These are phyloP conservation scores for Microctonus brassicae DNA, from an alignment of 2,888 invertebrate genomes.

Conservation along the genomic window DNA sequence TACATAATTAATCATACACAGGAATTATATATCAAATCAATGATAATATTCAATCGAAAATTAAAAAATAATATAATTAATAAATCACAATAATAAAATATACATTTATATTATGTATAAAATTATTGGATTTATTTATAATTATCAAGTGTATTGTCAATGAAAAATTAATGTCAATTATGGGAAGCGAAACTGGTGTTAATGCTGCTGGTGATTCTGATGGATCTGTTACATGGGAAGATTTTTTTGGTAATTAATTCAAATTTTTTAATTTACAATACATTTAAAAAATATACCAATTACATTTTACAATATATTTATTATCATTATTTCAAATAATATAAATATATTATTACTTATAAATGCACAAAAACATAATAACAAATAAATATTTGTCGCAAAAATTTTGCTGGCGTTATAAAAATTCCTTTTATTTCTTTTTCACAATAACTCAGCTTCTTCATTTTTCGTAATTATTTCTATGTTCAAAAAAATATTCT, in stretches of 20 bases:
- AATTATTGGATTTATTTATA: not conserved
- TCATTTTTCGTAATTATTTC: not conserved
- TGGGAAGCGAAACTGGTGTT: slow-evolving; percentile 57
- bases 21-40: not conserved
- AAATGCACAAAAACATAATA: not conserved
- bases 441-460: not conserved
- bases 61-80: too few relatives aligned
- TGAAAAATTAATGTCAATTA: slow-evolving; percentile 32
- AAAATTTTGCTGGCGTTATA: not conserved
- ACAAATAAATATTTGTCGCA: not conserved
- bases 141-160: not conserved
- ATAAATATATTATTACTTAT: too few relatives aligned
- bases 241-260: slow-evolving; percentile 76
- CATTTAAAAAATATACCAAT: too few relatives aligned
- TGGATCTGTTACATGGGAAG: slow-evolving; percentile 81
- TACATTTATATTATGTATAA: not conserved
- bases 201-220: slow-evolving; percentile 75
- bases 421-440: not conserved
- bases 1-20: not conserved
- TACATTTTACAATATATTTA: too few relatives aligned
- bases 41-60: not conserved
- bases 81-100: too few relatives aligned
- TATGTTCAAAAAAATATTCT: not conserved
- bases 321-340: not conserved
- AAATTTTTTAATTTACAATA: too few relatives aligned